Evolutionary conservation across 1,140 invertebrate genomes (phyloP), one percentile per base, ranked within the genome.

Genomic region (Apis dorsata): DNA sequence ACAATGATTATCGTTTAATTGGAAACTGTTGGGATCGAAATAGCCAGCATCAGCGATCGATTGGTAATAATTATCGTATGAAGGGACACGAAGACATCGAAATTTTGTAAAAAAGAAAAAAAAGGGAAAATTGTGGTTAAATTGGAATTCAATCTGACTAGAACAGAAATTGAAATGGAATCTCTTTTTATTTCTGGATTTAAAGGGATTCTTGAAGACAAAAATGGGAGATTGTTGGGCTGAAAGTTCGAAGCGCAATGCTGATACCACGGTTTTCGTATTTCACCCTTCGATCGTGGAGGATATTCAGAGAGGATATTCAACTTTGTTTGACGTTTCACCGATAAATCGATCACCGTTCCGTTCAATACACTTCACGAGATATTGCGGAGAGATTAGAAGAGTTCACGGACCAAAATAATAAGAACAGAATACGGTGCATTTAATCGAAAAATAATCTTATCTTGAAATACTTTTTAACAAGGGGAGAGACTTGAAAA

Each of bases 121-220:
- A 44, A 44, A 44, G 34, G 5, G 60, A 55, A 15, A 15, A 12
- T 34, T 49, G 15, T 74, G 24, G 68, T 80, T 80, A 80, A 73
- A 59, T 60, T 15, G 49, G 51, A 65, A 57, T 80, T 63, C 51
- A 73, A 80, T 80, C 34, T 15, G 60, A 65, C 11, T 28, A 1
- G 49, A 21, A 13, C 49, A 80, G 79, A 65, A 80, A 80, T 80
- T 74, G 70, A 80, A 73, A 80, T 74, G 69, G 70, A 65, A 73
- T 55, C 79, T 55, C 60, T 60, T 73, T 44, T 80, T 74, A 80
- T 73, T 80, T 73, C 51, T 65, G 69, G 70, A n/a, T 73, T 74
- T 71, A 57, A 11, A 53, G 57, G 60, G 79, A 73, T 65, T 24
- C 70, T 3, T 15, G 28, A 65, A 73, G 69, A 55, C 60, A 65